These are phyloP conservation scores for Chrysolina americana DNA, from an alignment of 2,888 invertebrate species.

Conservation along the genomic window DNA sequence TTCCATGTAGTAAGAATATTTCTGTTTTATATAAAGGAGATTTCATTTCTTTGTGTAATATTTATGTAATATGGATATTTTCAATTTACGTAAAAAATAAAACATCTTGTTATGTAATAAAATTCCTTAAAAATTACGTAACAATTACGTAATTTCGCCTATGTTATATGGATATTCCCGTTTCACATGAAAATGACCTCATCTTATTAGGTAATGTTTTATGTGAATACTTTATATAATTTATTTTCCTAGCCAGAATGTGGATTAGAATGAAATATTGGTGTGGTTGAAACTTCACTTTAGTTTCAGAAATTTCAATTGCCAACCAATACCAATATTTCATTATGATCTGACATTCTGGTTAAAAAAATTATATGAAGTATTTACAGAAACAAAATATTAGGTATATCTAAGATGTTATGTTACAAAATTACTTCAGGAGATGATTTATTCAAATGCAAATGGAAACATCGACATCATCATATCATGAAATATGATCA, in stretches of 20 bases:
- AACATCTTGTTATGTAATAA: not conserved
- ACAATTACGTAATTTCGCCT: not conserved
- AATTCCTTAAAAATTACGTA: not conserved
- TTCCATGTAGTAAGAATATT: too few species aligned
- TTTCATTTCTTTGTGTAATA: too few species aligned
- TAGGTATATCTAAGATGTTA: not conserved
- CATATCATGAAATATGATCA: conserved; percentile 9
- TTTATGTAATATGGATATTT: conserved; percentile 22
- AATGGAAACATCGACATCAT: conserved; percentile 2
- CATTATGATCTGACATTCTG: not conserved
- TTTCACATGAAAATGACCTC: conserved; percentile 18
- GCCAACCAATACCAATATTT: conserved; percentile 15
- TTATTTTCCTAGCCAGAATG: conserved; percentile 8
- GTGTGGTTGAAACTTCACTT: not conserved
- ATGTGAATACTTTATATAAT: too few species aligned
- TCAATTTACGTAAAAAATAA: conserved; percentile 10
- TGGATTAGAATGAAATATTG: conserved; percentile 6
- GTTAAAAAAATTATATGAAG: not conserved
- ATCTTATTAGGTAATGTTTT: too few species aligned
- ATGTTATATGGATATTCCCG: conserved; percentile 7
- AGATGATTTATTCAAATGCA: too few species aligned
- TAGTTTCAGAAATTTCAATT: conserved; percentile 1
- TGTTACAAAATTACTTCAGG: not conserved
- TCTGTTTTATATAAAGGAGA: too few species aligned
- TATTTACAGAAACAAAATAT: not conserved